Base-by-base conservation (phyloP, 2,888 invertebrate species). In the Kuschelorhynchus macadamiae region DNA sequence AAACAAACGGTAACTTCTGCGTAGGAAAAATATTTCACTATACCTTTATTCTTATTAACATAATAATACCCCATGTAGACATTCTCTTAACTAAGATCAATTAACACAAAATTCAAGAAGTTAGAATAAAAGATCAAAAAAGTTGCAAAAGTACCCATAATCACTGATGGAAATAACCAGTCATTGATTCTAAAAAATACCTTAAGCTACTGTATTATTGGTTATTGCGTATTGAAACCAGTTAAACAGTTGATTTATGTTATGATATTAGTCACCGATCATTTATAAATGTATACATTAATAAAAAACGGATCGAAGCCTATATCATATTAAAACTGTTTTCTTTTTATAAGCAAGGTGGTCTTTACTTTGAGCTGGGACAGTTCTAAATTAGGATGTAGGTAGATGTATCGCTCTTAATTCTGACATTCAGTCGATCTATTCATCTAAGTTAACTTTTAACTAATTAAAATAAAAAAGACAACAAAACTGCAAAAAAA, bases 201-300 rank as follows among this genome's bases (percentile, higher is more conserved):
- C 21, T 50, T 52, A 25, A 33, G 55, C 63, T 63, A 63, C 63
- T 21, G 63, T 46, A 55, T 47, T 59, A 46, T 47, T 59, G 11
- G 36, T 52, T 55, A 53, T 55, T 50, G 56, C 39, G 57, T 56
- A 66, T 65, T 65, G 57, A 66, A 61, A 66, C 65, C 65, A 52
- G 59, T 64, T 64, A 59, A 59, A 32, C 47, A 46, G 52, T 52
- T 66, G 65, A 66, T 66, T 66, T 59, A 66, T 66, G 65, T 59
- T 66, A 36, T 39, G 53, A 66, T 66, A 66, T 66, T 66, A 66
- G 65, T 66, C 59, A 46, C 25, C 25, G 25, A 25, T 25, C 25
- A 25, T 62, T 57, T 64, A 64, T 64, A 56, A 64, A 64, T 64
- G 57, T 49, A 64, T 42, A 36, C 47, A 14, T 66, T 59, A 59